phyloP scores from a whole-genome alignment of 2,888 invertebrate genomes.

The Himalopsyche kuldschensis region DNA sequence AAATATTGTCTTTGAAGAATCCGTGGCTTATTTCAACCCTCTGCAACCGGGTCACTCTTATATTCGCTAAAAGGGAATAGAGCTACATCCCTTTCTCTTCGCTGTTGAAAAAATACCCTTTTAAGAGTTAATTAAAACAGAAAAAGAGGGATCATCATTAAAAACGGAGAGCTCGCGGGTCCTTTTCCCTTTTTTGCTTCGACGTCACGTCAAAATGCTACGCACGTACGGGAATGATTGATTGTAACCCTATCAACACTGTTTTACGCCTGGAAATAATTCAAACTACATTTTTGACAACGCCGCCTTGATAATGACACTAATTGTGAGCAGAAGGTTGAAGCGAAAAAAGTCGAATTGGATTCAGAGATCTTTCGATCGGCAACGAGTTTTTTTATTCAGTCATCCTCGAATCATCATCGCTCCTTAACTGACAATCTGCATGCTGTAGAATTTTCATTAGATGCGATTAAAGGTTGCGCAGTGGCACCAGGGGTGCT shows the following conservation, averaged over 20 bases:
- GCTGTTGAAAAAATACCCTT: neutral
- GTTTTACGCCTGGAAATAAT: neutral
- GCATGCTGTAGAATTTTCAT: no score
- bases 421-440: no score
- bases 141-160: neutral
- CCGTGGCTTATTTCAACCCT: neutral
- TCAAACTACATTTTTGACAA: no score
- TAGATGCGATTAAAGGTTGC: no score
- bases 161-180: neutral
- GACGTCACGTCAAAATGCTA: neutral
- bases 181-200: neutral
- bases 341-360: no score
- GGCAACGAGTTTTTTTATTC: no score
- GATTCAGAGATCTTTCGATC: no score
- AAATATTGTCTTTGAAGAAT: neutral
- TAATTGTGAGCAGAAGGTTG: no score
- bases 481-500: no score
- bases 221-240: neutral
- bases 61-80: neutral
- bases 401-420: no score
- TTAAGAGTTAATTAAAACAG: neutral
- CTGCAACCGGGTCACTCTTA: neutral
- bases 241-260: neutral
- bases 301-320: no score
- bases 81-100: neutral